These are phyloP conservation scores for Gymnopithys bicolor DNA, from an alignment of 2,797 vertebrate genomes.

Conservation along the genomic window DNA sequence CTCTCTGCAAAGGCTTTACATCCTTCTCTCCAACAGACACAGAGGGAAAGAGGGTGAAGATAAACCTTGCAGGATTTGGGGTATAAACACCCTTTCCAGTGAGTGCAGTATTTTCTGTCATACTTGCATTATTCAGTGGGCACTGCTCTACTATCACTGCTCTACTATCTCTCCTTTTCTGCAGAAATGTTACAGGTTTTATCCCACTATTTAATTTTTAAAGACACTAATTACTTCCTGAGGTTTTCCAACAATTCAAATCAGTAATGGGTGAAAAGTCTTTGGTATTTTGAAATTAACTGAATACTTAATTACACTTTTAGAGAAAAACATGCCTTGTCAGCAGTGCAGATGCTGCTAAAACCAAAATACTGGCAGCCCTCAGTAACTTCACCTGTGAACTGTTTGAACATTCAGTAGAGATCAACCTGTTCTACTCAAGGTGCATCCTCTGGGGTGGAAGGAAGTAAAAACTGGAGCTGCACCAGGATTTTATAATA, in stretches of 20 bases:
- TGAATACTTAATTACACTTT: background rate
- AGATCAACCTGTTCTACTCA: background rate
- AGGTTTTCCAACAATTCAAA: background rate
- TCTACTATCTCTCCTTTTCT: background rate
- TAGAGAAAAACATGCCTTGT: background rate
- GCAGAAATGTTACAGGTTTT: background rate
- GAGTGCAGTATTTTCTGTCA: background rate
- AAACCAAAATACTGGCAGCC: background rate
- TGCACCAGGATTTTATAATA: background rate
- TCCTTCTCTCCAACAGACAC: conserved; percentile 5
- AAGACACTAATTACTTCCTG: background rate
- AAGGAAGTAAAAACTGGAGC: background rate
- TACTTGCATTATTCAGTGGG: background rate
- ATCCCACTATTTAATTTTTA: background rate
- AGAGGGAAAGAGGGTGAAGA: conserved; percentile 27
- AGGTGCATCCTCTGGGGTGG: background rate
- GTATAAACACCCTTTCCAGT: conserved; percentile 17
- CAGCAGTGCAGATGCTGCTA: background rate
- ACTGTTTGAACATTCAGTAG: background rate
- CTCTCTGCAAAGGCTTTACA: conserved; percentile 47
- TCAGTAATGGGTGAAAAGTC: background rate
- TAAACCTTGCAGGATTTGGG: conserved; percentile 51
- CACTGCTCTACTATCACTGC: background rate
- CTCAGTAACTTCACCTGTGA: background rate
- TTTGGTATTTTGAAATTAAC: background rate